Base-by-base conservation (phyloP, 2,888 invertebrate genomes). In the Noctua pronuba region DNA sequence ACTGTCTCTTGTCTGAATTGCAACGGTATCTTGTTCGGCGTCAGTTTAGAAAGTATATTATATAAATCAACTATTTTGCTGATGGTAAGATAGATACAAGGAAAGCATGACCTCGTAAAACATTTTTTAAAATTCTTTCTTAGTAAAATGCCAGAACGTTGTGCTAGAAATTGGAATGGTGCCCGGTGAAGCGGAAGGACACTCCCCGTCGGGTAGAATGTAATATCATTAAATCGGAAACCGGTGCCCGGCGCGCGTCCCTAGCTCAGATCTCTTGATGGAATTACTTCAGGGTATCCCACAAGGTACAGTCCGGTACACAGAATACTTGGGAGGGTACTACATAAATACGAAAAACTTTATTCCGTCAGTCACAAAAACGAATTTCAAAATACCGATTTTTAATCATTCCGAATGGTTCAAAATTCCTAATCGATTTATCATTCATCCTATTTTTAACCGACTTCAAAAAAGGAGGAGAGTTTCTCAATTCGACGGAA, bases 11-110 rank as follows among this genome's bases (percentile, higher is more conserved):
- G 24, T 49, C 2, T n/a, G 24, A 52, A n/a, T 49, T 65, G 24
- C n/a, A 38, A 38, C 24, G 21, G 24, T 41, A 84, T 70, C 41
- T 80, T 62, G 70, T 70, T 55, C 70, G 80, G 41, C n/a, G 64
- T 46, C 24, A 49, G 10, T n/a, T 81, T 84, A 79, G 81, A 84
- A 84, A 81, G 68, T 84, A 41, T 41, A 41, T 28, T 65, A 55
- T 65, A 55, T 11, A 38, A 21, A 52, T 38, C 24, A 46, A 75
- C 55, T 46, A 38, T 28, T 49, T 72, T 35, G 41, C 7, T 38
- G 21, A 66, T 35, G 62, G 18, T 60, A 28, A 58, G 6, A 78
- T 35, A 18, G 21, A 44, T 10, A 41, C n/a, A 49, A n/a, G 55
- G 46, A 55, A 31, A 41, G 24, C 18, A 28, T 65, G 68, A 49